Evolutionary conservation across 2,888 invertebrate species (phyloP).

Genomic region (Autographa pulchrina): DNA sequence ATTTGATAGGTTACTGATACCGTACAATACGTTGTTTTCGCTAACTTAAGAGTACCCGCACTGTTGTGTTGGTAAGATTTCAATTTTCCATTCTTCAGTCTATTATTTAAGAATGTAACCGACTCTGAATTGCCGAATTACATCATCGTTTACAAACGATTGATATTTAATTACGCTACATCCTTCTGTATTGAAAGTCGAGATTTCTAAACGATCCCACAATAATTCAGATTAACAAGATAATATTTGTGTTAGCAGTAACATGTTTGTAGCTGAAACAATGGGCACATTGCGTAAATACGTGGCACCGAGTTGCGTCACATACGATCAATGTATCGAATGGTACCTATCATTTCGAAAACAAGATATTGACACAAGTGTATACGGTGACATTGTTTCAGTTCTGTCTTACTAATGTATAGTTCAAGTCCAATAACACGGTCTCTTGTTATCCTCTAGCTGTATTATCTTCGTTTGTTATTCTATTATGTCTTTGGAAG

Average conservation of each 20-base stretch:
- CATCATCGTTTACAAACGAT: neutral
- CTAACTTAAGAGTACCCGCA: neutral
- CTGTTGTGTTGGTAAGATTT: neutral
- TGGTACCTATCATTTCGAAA: conserved; percentile 80
- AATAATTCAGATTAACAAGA: conserved; percentile 44
- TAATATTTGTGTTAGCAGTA: conserved; percentile 55
- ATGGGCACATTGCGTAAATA: conserved; percentile 68
- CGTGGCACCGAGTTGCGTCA: conserved; percentile 76
- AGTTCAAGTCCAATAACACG: conserved; percentile 64
- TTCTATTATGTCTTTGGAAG: neutral
- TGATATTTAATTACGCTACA: neutral
- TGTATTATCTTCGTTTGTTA: conserved; percentile 40
- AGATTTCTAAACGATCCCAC: conserved; percentile 14
- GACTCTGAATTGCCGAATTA: neutral
- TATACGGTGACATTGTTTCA: conserved; percentile 70
- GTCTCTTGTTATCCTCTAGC: conserved; percentile 52
- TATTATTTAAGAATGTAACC: neutral
- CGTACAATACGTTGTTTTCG: neutral
- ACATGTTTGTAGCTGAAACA: conserved; percentile 64
- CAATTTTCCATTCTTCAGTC: neutral
- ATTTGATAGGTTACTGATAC: neutral
- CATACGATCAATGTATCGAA: conserved; percentile 72
- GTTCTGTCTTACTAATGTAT: conserved; percentile 53
- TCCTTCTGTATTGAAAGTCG: neutral
- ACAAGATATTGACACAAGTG: conserved; percentile 87